A percentile compares a stretch with the other conserved stretches of the same genome.
phyloP scores from a whole-genome alignment of 2,888 invertebrate genomes.

The Torymus texanus region DNA sequence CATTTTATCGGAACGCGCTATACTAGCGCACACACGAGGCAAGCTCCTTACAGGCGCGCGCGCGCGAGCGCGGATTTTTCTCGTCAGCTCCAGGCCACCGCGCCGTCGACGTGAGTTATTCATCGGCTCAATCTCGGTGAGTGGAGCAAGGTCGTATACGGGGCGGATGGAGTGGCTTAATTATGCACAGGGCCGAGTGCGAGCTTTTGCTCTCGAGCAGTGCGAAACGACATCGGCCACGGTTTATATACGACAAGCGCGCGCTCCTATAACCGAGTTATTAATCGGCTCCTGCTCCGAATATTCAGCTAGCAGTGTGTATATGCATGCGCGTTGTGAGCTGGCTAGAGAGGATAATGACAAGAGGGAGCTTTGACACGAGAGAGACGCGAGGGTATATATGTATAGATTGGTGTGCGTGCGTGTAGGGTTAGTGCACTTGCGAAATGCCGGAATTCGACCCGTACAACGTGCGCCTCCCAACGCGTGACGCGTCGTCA shows the following conservation, averaged over 20 bases:
- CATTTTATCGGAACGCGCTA: too few relatives aligned
- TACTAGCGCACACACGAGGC: too few relatives aligned
- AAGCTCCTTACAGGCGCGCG: too few relatives aligned
- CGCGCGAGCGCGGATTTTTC: neutral
- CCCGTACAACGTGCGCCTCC: too few relatives aligned
- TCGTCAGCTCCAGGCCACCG: neutral
- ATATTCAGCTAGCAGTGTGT: conserved; percentile 2
- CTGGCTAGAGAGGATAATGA: too few relatives aligned
- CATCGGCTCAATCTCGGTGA: conserved; percentile 73
- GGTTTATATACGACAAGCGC: neutral
- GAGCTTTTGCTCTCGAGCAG: conserved; percentile 18
- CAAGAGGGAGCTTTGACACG: too few relatives aligned
- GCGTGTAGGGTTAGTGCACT: too few relatives aligned
- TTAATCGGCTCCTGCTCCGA: conserved; percentile 54
- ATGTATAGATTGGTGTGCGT: too few relatives aligned
- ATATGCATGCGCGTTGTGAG: neutral
- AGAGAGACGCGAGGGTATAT: too few relatives aligned
- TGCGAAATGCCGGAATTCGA: too few relatives aligned
- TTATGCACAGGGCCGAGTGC: conserved; percentile 65
- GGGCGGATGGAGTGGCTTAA: conserved; percentile 65
- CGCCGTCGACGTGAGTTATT: conserved; percentile 63
- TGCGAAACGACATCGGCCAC: conserved; percentile 39
- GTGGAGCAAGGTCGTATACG: conserved; percentile 73
- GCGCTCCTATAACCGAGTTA: conserved; percentile 58
- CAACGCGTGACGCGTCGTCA: too few relatives aligned